Conservation (phyloP, 1,140 invertebrate species). For the Metaphire vulgaris region DNA sequence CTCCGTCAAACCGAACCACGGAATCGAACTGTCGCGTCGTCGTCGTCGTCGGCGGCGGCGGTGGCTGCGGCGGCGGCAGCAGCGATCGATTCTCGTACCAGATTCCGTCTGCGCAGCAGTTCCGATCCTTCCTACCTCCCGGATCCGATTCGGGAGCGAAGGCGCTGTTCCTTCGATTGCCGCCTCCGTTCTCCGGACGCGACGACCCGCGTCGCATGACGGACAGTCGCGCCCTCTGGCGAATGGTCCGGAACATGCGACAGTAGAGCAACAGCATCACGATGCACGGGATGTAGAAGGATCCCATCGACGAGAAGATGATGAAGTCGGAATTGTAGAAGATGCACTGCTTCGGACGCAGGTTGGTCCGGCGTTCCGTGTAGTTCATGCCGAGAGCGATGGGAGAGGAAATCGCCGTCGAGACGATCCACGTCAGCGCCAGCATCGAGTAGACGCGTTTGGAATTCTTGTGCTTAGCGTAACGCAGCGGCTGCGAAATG, state of each 20-base stretch:
- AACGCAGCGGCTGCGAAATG: slow-evolving; percentile 96
- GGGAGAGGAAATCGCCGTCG: slow-evolving; percentile 86
- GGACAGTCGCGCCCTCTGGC: slow-evolving; percentile 73
- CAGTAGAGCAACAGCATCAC: slow-evolving; percentile 99
- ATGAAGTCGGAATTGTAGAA: slow-evolving; percentile 98
- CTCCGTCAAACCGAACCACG: too few species aligned
- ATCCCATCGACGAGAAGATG: slow-evolving; percentile 91
- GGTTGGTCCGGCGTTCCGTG: slow-evolving; percentile 35
- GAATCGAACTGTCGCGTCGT: too few species aligned
- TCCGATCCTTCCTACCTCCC: neutral
- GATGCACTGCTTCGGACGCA: slow-evolving; percentile 59
- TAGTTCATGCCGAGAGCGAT: slow-evolving; percentile 89
- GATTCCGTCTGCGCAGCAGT: too few species aligned
- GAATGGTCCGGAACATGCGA: slow-evolving; percentile 86
- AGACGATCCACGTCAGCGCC: slow-evolving; percentile 89
- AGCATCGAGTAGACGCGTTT: slow-evolving; percentile 89
- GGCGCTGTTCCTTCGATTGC: neutral
- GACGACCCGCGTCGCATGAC: too few species aligned
- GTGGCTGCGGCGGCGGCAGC: too few species aligned
- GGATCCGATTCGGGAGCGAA: too few species aligned
- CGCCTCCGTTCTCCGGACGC: too few species aligned
- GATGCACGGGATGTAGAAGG: slow-evolving; percentile 98
- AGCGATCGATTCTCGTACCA: too few species aligned
- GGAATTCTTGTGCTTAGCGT: slow-evolving; percentile 96
- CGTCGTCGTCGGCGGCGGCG: too few species aligned